Conservation (phyloP, 2,113 vertebrate species). For the Geococcyx californianus region DNA sequence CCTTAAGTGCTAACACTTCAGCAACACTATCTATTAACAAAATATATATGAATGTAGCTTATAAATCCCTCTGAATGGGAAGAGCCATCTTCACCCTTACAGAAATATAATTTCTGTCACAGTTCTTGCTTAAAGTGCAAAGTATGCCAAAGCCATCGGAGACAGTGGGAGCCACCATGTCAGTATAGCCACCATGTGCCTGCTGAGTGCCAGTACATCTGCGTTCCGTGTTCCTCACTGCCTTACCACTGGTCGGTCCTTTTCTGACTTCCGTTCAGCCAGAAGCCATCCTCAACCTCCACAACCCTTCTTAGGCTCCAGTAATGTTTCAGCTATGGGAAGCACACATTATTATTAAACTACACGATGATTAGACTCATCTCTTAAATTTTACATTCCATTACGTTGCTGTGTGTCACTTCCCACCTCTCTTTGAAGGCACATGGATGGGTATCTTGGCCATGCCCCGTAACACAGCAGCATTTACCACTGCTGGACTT, state of each 20-base stretch:
- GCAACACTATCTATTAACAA: slow-evolving; percentile 17
- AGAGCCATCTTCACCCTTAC: not conserved
- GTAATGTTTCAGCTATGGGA: not conserved
- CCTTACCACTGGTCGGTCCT: not conserved
- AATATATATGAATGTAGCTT: not conserved
- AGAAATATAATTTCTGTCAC: not conserved
- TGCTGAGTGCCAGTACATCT: not conserved
- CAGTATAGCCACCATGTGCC: not conserved
- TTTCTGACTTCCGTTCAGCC: not conserved
- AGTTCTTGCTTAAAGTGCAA: not conserved
- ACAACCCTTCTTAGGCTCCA: not conserved
- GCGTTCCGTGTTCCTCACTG: rapidly evolving
- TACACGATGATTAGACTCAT: rapidly evolving
- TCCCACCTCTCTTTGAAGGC: not conserved
- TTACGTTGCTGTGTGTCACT: not conserved
- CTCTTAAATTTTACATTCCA: not conserved
- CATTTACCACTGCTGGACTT: not conserved
- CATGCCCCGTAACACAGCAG: not conserved
- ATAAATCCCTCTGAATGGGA: not conserved
- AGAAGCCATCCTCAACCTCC: not conserved
- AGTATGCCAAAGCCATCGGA: not conserved
- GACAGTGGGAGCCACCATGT: not conserved
- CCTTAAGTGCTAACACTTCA: slow-evolving; percentile 21
- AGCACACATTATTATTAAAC: not conserved
- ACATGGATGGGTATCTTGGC: not conserved